Percentiles rank a stretch among this genome's conserved stretches.
These are phyloP conservation scores for Amblyopsis hoosieri DNA, from an alignment of 2,797 vertebrate species.

Conservation along the genomic window DNA sequence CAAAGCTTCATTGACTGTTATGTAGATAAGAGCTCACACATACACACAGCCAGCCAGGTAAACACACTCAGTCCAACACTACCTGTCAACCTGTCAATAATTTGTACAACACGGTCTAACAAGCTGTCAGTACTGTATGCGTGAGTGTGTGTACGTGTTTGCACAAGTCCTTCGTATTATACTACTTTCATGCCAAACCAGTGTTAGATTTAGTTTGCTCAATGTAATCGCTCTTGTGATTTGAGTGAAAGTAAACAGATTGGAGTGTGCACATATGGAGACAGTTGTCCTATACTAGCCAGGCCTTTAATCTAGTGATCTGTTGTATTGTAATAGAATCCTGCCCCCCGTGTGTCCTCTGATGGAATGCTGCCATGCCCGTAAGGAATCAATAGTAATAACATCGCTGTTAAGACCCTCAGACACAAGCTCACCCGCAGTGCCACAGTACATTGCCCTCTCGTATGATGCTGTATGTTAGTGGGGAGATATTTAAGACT, in stretches of 20 bases:
- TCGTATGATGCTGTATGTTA: constrained; percentile 6
- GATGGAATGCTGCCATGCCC: constrained; percentile 47
- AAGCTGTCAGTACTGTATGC: constrained; percentile 18
- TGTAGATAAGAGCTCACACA: constrained; percentile 27
- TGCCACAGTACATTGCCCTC: background rate
- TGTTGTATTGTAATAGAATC: constrained; percentile 28
- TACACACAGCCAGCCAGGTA: constrained; percentile 52
- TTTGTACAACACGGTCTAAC: constrained; percentile 21
- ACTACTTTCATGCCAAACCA: background rate
- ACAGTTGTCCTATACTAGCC: background rate
- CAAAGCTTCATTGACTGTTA: constrained; percentile 45
- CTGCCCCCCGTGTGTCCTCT: constrained; percentile 16
- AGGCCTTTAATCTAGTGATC: constrained; percentile 9
- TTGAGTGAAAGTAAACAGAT: background rate
- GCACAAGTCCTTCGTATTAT: constrained; percentile 18
- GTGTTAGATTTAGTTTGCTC: constrained; percentile 46
- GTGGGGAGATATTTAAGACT: constrained; percentile 9
- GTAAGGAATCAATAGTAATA: constrained; percentile 45
- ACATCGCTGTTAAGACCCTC: constrained; percentile 24
- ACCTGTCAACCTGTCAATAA: constrained; percentile 53
- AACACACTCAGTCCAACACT: constrained; percentile 22
- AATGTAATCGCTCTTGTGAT: constrained; percentile 30
- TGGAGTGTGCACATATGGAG: constrained; percentile 2
- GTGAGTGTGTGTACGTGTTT: constrained; percentile 18
- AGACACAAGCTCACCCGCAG: constrained; percentile 5